phyloP scores from a whole-genome alignment of 2,113 vertebrate genomes.

The Podarcis raffonei region DNA sequence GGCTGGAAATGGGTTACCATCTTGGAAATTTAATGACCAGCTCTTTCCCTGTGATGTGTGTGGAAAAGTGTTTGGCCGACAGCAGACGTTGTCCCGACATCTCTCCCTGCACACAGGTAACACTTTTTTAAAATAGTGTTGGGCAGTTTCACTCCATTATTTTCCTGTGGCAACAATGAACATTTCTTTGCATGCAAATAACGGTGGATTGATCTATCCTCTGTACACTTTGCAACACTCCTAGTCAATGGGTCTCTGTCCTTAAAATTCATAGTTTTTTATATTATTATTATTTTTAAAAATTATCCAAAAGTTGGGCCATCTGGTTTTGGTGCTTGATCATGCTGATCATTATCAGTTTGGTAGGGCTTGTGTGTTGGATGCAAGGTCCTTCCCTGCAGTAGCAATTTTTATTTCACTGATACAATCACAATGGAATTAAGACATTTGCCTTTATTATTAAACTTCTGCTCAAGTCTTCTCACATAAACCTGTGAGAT shows the following conservation, averaged over 20 bases:
- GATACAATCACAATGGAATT: too few relatives aligned
- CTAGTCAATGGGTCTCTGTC: background rate
- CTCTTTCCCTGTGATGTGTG: constrained; percentile 95
- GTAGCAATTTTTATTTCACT: background rate
- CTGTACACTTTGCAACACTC: background rate
- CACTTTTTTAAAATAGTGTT: fast-evolving
- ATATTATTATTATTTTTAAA: background rate
- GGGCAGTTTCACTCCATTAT: background rate
- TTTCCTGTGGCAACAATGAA: background rate
- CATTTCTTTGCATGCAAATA: background rate
- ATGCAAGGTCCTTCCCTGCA: background rate
- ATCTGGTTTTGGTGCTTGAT: too few relatives aligned
- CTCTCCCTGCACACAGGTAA: constrained; percentile 96
- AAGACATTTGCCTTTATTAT: background rate
- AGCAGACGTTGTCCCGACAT: constrained; percentile 96
- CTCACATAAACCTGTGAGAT: too few relatives aligned
- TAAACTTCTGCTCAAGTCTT: background rate
- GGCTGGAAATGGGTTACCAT: constrained; percentile 87
- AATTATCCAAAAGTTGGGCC: background rate
- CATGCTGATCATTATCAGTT: background rate
- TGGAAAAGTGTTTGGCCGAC: constrained; percentile 96
- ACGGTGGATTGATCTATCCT: background rate
- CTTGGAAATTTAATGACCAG: constrained; percentile 93
- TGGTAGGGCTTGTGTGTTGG: background rate
- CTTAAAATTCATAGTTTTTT: background rate